Evolutionary conservation across 2,888 invertebrate genomes (phyloP), one percentile per base, ranked within the genome.

Genomic region (Emesis russula): DNA sequence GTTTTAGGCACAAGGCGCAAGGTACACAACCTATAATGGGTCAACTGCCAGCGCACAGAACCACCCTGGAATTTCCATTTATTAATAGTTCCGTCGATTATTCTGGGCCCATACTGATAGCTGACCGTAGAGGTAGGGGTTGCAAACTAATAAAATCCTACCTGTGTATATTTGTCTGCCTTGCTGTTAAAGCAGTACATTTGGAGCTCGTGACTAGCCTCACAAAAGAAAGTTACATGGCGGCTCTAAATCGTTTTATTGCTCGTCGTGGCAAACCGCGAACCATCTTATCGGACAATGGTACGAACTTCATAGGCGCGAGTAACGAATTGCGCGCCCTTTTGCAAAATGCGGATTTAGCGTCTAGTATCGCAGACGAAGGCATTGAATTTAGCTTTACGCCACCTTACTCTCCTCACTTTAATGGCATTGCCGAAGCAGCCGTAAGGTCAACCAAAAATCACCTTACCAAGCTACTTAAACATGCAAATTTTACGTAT

Each of bases 311-410:
- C 41, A 74, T 89, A 58, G 89, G 89, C 3, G 80, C 89, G 5
- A 76, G 1, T 53, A 76, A 83, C 36, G 77, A 77, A 36, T 18
- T 83, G 9, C 3, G 31, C 36, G 38, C 73, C 9, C n/a, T 38
- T 41, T 70, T 70, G 6, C 33, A 70, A 1, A 33, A 6, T 33
- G 53, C 48, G 3, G n/a, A 77, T 41, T 9, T 78, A 2, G 7
- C 38, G 5, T 25, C 41, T 18, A 25, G 44, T 13, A n/a, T 79
- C 7, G 58, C 84, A n/a, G 68, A 83, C 6, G 44, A 92, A 80
- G 86, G 86, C 68, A 87, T 83, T 6, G 73, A 79, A n/a, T 84
- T 79, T 90, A 96, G 48, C 94, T 87, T 88, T 58, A 48, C 63
- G 0, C 92, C 90, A 5, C 77, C 86, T 13, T 89, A 88, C 18